These are phyloP conservation scores for Heterodera schachtii DNA, from an alignment of 1,140 invertebrate genomes.

Conservation along the genomic window DNA sequence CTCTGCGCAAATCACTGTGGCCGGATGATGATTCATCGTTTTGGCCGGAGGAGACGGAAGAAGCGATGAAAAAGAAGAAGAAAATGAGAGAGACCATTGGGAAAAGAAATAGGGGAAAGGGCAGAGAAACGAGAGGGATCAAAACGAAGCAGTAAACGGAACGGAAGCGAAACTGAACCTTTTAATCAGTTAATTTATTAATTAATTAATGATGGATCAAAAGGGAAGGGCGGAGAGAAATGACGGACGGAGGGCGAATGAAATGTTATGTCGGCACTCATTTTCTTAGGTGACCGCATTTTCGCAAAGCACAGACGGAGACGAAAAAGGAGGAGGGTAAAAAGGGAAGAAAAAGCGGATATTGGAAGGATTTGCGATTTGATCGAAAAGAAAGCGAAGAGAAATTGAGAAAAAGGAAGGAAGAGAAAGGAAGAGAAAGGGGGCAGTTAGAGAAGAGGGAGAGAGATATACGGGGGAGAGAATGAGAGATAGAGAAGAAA, in stretches of 20 bases:
- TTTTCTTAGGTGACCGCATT: not conserved
- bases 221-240: not conserved
- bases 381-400: too few relatives aligned
- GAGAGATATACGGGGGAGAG: too few relatives aligned
- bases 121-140: too few relatives aligned
- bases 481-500: too few relatives aligned
- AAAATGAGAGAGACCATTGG: not conserved
- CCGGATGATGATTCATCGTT: not conserved
- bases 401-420: too few relatives aligned
- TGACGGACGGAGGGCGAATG: not conserved
- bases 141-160: not conserved
- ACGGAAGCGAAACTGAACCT: not conserved
- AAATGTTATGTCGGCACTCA: too few relatives aligned
- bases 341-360: not conserved
- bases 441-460: too few relatives aligned
- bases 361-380: not conserved
- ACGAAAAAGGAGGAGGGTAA: too few relatives aligned
- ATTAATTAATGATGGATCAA: not conserved
- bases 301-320: not conserved
- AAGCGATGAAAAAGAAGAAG: not conserved
- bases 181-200: too few relatives aligned
- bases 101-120: too few relatives aligned
- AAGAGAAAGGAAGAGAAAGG: too few relatives aligned
- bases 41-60: not conserved
- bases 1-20: conserved; percentile 4